phyloP scores from a whole-genome alignment of 2,888 invertebrate species.

The Acleris literana region DNA sequence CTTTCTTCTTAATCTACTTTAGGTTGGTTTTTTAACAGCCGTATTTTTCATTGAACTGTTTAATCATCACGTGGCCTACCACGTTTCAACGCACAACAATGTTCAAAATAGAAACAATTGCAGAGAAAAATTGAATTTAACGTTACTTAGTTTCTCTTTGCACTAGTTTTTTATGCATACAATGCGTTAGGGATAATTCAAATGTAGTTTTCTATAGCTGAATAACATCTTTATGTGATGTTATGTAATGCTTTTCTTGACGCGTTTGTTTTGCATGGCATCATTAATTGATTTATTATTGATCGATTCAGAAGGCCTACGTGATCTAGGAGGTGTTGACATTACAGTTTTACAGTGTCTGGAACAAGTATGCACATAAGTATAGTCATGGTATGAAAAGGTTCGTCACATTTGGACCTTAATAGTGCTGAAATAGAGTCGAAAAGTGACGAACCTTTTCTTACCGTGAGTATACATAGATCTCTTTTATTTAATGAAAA shows the following conservation, averaged over 20 bases:
- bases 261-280: slow-evolving; percentile 13
- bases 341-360: too few species aligned
- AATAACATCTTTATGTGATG: not conserved
- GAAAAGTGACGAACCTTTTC: too few species aligned
- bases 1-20: slow-evolving; percentile 7
- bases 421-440: too few species aligned
- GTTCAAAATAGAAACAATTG: slow-evolving; percentile 1
- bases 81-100: not conserved
- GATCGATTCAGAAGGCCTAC: slow-evolving; percentile 24
- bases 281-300: slow-evolving; percentile 27
- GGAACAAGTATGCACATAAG: too few species aligned
- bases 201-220: not conserved
- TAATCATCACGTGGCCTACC: slow-evolving; percentile 20
- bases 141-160: slow-evolving; percentile 5
- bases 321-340: not conserved
- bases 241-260: slow-evolving; percentile 26
- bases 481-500: too few species aligned
- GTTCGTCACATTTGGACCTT: too few species aligned
- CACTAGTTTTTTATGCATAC: slow-evolving; percentile 14
- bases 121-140: not conserved
- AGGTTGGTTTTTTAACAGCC: not conserved
- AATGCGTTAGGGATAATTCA: slow-evolving; percentile 1
- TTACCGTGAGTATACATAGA: too few species aligned
- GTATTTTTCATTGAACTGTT: not conserved
- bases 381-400: too few species aligned